Conservation (phyloP, 2,888 invertebrate genomes). For the Scotopteryx bipunctaria region DNA sequence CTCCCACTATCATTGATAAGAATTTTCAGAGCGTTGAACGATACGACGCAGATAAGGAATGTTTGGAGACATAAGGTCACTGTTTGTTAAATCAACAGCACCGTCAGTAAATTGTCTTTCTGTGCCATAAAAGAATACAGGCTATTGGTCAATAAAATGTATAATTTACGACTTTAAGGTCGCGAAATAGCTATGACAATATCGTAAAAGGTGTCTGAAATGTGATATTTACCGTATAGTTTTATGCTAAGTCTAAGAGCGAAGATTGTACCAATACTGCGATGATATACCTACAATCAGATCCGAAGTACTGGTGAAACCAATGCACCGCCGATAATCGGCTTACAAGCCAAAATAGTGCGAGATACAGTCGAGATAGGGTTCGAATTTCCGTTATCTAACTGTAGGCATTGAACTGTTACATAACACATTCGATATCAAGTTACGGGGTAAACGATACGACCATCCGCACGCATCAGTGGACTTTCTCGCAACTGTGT, state of each 20-base stretch:
- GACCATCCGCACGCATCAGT: constrained; percentile 70
- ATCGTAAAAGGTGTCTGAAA: constrained; percentile 8
- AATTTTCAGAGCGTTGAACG: constrained; percentile 3
- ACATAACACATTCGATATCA: constrained; percentile 69
- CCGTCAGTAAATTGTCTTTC: constrained; percentile 13
- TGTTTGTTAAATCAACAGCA: not conserved
- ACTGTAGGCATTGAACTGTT: constrained; percentile 58
- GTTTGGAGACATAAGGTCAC: not conserved
- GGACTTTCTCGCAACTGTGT: constrained; percentile 57
- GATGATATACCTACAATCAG: constrained; percentile 61
- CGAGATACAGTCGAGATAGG: constrained; percentile 42
- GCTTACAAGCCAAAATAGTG: constrained; percentile 41
- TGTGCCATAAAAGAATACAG: constrained; percentile 7
- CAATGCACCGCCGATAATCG: constrained; percentile 36
- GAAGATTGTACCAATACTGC: constrained; percentile 54
- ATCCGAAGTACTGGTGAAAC: constrained; percentile 53
- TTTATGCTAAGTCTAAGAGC: constrained; percentile 26
- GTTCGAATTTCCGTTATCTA: constrained; percentile 52
- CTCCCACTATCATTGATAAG: constrained; percentile 7
- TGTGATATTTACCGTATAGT: constrained; percentile 15
- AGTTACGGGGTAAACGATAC: constrained; percentile 71
- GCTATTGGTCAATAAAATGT: constrained; percentile 3
- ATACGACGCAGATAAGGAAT: constrained; percentile 10
- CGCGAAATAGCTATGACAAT: constrained; percentile 1
- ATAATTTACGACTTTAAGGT: constrained; percentile 9